Evolutionary conservation across 2,888 invertebrate genomes (phyloP).

Genomic region (Pteria penguin): DNA sequence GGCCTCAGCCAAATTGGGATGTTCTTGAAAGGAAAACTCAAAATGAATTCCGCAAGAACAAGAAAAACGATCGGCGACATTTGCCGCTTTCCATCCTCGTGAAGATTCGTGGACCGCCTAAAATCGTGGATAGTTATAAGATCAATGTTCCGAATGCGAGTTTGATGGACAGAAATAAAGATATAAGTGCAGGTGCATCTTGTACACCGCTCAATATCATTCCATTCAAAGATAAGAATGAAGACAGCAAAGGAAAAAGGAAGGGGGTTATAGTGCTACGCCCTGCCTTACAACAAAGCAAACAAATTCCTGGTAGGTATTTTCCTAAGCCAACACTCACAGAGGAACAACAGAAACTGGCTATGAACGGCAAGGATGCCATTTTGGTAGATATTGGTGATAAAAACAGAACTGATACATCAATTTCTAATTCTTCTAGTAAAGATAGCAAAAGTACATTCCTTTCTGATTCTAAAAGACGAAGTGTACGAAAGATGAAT

Average conservation of each 20-base stretch:
- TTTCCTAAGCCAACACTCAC: constrained; percentile 36
- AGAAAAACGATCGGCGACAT: constrained; percentile 14
- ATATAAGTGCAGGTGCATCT: not conserved
- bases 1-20: constrained; percentile 19
- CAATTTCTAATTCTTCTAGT: constrained; percentile 1
- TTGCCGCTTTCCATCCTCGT: constrained; percentile 38
- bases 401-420: constrained; percentile 6
- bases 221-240: constrained; percentile 9
- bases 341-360: constrained; percentile 20
- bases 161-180: not conserved
- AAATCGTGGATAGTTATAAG: constrained; percentile 36
- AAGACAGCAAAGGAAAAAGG: constrained; percentile 5
- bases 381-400: not conserved
- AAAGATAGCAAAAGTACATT: not conserved
- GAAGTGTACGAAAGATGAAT: not conserved
- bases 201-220: constrained; percentile 39
- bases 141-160: constrained; percentile 3
- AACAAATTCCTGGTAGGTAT: constrained; percentile 39
- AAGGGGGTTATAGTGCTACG: constrained; percentile 13
- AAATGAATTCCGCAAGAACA: constrained; percentile 20
- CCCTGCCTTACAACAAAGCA: constrained; percentile 39
- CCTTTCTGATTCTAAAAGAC: not conserved
- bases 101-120: constrained; percentile 42
- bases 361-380: not conserved
- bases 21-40: constrained; percentile 11